These are phyloP conservation scores for Artemisiospiza belli DNA, from an alignment of 2,113 vertebrate genomes.

Conservation along the genomic window DNA sequence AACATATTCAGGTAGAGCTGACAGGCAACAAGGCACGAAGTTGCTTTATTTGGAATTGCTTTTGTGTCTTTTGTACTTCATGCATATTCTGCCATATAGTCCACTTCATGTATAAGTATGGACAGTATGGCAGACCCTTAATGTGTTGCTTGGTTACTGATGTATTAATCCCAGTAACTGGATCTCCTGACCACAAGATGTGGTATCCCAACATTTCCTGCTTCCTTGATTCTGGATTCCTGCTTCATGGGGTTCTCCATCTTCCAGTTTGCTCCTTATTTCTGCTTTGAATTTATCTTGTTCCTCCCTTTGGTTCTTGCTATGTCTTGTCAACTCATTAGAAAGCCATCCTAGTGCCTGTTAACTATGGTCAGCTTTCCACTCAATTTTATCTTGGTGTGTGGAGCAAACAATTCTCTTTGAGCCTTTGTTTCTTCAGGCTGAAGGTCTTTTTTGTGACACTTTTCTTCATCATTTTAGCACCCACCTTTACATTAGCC, in stretches of 20 bases:
- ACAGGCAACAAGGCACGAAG: background rate
- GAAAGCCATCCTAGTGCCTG: background rate
- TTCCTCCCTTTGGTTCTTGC: background rate
- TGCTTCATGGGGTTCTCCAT: background rate
- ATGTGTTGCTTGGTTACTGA: background rate
- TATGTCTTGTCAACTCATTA: fast-evolving
- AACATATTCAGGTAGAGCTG: background rate
- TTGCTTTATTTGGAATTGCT: background rate
- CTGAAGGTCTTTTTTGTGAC: background rate
- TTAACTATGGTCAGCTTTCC: background rate
- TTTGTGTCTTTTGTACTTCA: background rate
- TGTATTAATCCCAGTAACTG: background rate
- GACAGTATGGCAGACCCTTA: background rate
- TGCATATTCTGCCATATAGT: background rate
- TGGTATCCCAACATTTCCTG: background rate
- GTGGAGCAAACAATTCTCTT: background rate
- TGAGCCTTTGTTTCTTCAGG: background rate
- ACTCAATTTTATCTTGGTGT: background rate
- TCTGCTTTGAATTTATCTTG: background rate
- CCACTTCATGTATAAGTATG: background rate
- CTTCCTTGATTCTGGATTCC: background rate
- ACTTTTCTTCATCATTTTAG: background rate
- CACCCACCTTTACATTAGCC: background rate
- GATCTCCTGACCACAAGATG: background rate
- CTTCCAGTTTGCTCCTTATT: background rate